These are phyloP conservation scores for Lampris megalopsis DNA, from an alignment of 2,113 vertebrate genomes.

Conservation along the genomic window DNA sequence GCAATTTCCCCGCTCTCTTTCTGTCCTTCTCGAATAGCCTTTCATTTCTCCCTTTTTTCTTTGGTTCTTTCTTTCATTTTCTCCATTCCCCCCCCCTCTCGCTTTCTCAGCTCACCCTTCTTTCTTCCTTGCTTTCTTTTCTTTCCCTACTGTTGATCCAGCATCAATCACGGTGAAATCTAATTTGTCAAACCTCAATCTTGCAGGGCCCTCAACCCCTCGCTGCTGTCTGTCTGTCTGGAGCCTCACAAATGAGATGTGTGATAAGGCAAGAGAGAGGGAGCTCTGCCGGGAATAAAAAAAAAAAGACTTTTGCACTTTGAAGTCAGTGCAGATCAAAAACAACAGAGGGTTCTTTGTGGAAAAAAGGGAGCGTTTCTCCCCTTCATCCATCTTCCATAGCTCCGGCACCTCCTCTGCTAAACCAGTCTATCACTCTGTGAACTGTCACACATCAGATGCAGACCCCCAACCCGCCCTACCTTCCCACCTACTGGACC, in stretches of 20 bases:
- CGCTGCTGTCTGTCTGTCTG: slow-evolving; percentile 72
- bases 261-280: slow-evolving; percentile 72
- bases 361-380: slow-evolving; percentile 70
- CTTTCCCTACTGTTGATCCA: slow-evolving; percentile 62
- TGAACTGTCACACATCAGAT: slow-evolving; percentile 58
- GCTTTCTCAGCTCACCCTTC: slow-evolving; percentile 25
- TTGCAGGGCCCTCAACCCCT: slow-evolving; percentile 62
- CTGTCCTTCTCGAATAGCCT: slow-evolving; percentile 3
- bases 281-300: slow-evolving; percentile 73
- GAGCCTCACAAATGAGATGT: slow-evolving; percentile 75
- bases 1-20: slow-evolving; percentile 8
- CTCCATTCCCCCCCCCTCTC: slow-evolving; percentile 18
- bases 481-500: slow-evolving; percentile 20
- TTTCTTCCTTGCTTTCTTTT: slow-evolving; percentile 47
- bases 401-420: slow-evolving; percentile 61
- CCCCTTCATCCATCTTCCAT: slow-evolving; percentile 70
- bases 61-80: neutral
- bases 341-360: slow-evolving; percentile 75
- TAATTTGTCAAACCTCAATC: slow-evolving; percentile 76
- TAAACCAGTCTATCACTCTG: slow-evolving; percentile 57
- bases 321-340: slow-evolving; percentile 77
- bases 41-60: neutral
- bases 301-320: slow-evolving; percentile 72
- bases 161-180: slow-evolving; percentile 74
- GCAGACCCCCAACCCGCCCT: slow-evolving; percentile 46